These are phyloP conservation scores for Branchinecta sandiegonensis DNA, from an alignment of 2,888 invertebrate genomes.

Conservation along the genomic window DNA sequence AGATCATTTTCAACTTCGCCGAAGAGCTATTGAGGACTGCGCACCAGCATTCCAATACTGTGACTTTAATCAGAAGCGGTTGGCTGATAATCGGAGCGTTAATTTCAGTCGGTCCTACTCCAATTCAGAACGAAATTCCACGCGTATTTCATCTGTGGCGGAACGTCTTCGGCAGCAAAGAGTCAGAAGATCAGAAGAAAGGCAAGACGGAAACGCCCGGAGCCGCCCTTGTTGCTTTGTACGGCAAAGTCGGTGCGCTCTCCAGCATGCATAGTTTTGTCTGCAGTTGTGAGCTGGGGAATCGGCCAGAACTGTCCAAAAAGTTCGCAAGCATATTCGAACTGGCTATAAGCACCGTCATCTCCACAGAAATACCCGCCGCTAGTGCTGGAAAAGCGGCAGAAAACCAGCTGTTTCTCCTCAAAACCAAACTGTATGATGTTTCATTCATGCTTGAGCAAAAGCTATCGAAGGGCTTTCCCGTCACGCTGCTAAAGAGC, in stretches of 20 bases:
- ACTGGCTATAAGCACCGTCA: not conserved
- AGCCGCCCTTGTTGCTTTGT: conserved; percentile 54
- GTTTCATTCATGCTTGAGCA: not conserved
- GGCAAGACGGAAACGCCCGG: not conserved
- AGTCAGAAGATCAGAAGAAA: conserved; percentile 82
- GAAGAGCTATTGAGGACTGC: conserved; percentile 91
- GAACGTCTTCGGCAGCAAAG: conserved; percentile 93
- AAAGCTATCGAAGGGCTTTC: not conserved
- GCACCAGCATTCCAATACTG: conserved; percentile 77
- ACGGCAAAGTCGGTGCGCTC: conserved; percentile 88
- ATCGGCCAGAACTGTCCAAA: not conserved
- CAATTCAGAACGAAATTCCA: conserved; percentile 42
- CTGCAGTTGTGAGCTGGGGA: conserved; percentile 69
- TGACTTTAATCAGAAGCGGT: conserved; percentile 87
- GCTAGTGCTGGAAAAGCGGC: not conserved
- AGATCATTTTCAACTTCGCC: conserved; percentile 83
- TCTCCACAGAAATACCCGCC: not conserved
- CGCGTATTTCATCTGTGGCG: conserved; percentile 90
- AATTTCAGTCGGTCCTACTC: conserved; percentile 68
- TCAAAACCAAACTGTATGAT: conserved; percentile 8
- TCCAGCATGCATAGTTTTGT: conserved; percentile 90
- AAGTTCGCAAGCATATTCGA: conserved; percentile 1
- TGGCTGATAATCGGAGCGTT: conserved; percentile 95
- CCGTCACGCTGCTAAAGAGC: not conserved
- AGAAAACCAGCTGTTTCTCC: conserved; percentile 1